phyloP scores from a whole-genome alignment of 2,888 invertebrate species.

The Netelia fuscicornis region DNA sequence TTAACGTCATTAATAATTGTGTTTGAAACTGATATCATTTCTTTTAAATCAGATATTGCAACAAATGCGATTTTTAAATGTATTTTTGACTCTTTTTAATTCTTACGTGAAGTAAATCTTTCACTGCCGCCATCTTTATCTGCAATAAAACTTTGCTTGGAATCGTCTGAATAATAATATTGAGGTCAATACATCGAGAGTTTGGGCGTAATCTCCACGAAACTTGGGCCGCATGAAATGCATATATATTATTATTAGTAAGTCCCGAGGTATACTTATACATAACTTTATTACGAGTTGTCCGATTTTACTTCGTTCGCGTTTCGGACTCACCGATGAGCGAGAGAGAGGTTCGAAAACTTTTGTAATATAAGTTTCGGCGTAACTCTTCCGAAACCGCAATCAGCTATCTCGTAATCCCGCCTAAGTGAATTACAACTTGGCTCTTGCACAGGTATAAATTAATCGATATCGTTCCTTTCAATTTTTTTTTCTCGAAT shows the following conservation, averaged over 20 bases:
- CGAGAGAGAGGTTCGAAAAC: conserved; percentile 61
- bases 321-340: conserved; percentile 30
- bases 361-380: conserved; percentile 73
- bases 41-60: no score
- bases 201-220: conserved; percentile 33
- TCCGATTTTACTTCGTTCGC: conserved; percentile 3
- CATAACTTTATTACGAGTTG: conserved; percentile 1
- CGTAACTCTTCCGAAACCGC: conserved; percentile 46
- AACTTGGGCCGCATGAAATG: not conserved
- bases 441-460: not conserved
- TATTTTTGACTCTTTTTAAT: not conserved
- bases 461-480: conserved; percentile 20
- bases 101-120: not conserved
- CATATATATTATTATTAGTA: conserved; percentile 34
- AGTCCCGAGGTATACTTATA: conserved; percentile 8
- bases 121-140: conserved; percentile 6
- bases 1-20: no score
- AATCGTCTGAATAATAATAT: conserved; percentile 31
- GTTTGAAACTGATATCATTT: no score
- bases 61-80: no score
- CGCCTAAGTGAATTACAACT: conserved; percentile 59
- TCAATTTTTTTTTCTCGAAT: conserved; percentile 16
- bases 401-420: conserved; percentile 57
- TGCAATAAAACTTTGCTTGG: no score
- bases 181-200: conserved; percentile 46